Evolutionary conservation across 2,888 invertebrate species (phyloP), one percentile per base, ranked within the genome.

Genomic region (Ormyrus nitidulus): DNA sequence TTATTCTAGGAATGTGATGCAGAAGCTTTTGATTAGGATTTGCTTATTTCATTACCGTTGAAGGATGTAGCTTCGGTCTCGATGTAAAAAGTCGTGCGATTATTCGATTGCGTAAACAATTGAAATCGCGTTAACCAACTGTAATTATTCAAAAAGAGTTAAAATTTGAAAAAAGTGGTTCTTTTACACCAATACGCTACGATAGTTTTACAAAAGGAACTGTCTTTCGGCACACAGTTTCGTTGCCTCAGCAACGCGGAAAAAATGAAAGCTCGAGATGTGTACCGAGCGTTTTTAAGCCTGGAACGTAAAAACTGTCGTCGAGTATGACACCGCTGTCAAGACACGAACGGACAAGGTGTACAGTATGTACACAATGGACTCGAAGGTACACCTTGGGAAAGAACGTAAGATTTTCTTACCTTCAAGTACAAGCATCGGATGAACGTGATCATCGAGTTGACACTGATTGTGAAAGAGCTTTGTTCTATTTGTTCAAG

Each of bases 381-480:
- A 54, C 56, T 72, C 59, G 61, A 6, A n/a, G 7, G n/a, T 66
- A 64, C 74, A 79, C 64, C 79, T 83, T 69, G 72, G 75, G 75
- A 70, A 83, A 59, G 76, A 62, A 62, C 44, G 53, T 8, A 61
- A 51, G 59, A 71, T 72, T 76, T 80, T 73, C 80, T 81, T 79
- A 73, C 72, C 64, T 78, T 79, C 77, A 68, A 71, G 69, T 68
- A 64, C 66, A 69, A 78, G 64, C 75, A 61, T 46, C 46, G 59
- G 70, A 81, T 62, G 72, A 61, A 71, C 72, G 66, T 51, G 72
- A 80, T 71, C 72, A 56, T 71, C 46, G 68, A 80, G 80, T 80
- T 80, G 76, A 80, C 80, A 76, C 76, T 80, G 72, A 77, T 80
- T 80, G 80, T 61, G 76, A 80, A 80, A 80, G 66, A 72, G 34